A percentile compares a stretch with the other conserved stretches of the same genome.
Conservation (phyloP, 1,140 invertebrate genomes). For the roundworm (Caenorhabditis elegans) region WBcel235 BX284602.5:458501-459000, state of each 20-base stretch:
- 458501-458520: too few species aligned
- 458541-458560: too few species aligned
- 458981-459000: not conserved
- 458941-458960: conserved; percentile 37
- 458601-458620: too few species aligned
- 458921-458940: conserved; percentile 33
- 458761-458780: not conserved
- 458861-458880: not conserved
- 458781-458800: not conserved
- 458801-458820: conserved; percentile 33
- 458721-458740: not conserved
- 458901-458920: conserved; percentile 43
- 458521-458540: too few species aligned
- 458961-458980: too few species aligned
- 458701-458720: not conserved
- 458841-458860: conserved; percentile 26
- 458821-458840: not conserved
- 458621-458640: too few species aligned
- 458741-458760: not conserved
- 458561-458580: too few species aligned
- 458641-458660: too few species aligned
- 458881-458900: conserved; percentile 11
- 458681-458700: not conserved
- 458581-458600: too few species aligned
- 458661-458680: too few species aligned